These are phyloP conservation scores for Drosophila meridionalis DNA, from an alignment of 2,888 invertebrate genomes.

Conservation along the genomic window DNA sequence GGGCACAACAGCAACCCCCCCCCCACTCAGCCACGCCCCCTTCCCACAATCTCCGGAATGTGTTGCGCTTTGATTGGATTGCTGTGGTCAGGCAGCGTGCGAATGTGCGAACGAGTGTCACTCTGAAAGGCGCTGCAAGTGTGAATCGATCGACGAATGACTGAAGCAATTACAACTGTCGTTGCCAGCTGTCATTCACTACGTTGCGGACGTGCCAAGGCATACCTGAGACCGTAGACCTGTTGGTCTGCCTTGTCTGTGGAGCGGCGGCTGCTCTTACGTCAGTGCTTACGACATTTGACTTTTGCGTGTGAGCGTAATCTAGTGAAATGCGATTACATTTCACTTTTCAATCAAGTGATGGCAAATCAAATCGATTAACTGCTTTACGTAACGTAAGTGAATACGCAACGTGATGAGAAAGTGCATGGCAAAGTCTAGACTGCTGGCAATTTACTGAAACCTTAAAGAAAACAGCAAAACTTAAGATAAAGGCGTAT, in stretches of 20 bases:
- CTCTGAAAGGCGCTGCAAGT: slow-evolving; percentile 13
- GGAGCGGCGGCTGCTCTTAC: not conserved
- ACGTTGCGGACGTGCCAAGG: not conserved
- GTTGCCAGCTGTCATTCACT: slow-evolving; percentile 16
- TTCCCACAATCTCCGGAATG: not conserved
- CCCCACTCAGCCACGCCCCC: not conserved
- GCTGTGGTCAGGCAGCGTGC: slow-evolving; percentile 56
- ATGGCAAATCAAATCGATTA: no score
- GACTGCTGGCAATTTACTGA: not conserved
- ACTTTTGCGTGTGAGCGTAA: not conserved
- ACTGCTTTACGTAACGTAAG: not conserved
- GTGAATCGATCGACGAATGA: slow-evolving; percentile 17
- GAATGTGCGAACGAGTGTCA: slow-evolving; percentile 24
- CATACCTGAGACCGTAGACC: not conserved
- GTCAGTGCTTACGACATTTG: not conserved
- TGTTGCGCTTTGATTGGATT: slow-evolving; percentile 60
- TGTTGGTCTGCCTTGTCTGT: slow-evolving; percentile 3
- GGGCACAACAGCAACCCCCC: not conserved
- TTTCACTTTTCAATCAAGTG: not conserved
- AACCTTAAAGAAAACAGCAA: not conserved
- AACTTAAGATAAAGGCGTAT: not conserved
- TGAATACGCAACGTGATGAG: not conserved
- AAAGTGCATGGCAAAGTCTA: not conserved
- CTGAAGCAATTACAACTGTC: slow-evolving; percentile 28
- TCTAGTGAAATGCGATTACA: not conserved